Evolutionary conservation across 2,888 invertebrate genomes (phyloP), one percentile per base, ranked within the genome.

Genomic region (Cryptus viduatorius): DNA sequence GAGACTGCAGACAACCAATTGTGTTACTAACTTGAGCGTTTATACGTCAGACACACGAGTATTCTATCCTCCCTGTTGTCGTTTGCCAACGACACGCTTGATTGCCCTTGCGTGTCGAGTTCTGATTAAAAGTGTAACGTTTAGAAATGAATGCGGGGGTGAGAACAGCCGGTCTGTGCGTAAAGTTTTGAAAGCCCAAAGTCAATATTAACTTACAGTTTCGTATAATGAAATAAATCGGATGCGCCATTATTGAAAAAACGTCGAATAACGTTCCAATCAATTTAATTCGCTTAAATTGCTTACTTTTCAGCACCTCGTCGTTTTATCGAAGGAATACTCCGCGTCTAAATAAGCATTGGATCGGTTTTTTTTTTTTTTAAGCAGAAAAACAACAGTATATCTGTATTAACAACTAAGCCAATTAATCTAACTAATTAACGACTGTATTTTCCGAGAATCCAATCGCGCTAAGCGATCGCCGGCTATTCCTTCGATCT

Each of bases 81-180:
- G 77, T 79, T 84, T 75, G 80, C 73, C 75, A 75, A 59, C 82
- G 68, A 79, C 85, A 87, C 87, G 90, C 89, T 88, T 90, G 90
- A 83, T 82, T 87, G 86, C 83, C 83, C 89, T 89, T 89, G 90
- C 91, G 89, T 90, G 87, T 88, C 88, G 88, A 85, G 46, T 56
- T 82, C 88, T 88, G 89, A 90, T 90, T 91, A 88, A 90, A 91
- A 90, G 89, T 90, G 89, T 88, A 88, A 88, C 87, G 86, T 88
- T 90, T 89, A 88, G 88, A 89, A 89, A 89, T 89, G 86, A 86
- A 83, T 64, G 79, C 78, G 75, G 82, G 78, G 79, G 73, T 75
- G 77, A 73, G 50, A 29, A 78, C 77, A 72, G 53, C 24, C 56
- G 46, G 53, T 53, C 19, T n/a, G 8, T 67, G 29, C 48, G 59